phyloP scores from a whole-genome alignment of 1,140 invertebrate genomes.

The Zaprionus gabonicus region DNA sequence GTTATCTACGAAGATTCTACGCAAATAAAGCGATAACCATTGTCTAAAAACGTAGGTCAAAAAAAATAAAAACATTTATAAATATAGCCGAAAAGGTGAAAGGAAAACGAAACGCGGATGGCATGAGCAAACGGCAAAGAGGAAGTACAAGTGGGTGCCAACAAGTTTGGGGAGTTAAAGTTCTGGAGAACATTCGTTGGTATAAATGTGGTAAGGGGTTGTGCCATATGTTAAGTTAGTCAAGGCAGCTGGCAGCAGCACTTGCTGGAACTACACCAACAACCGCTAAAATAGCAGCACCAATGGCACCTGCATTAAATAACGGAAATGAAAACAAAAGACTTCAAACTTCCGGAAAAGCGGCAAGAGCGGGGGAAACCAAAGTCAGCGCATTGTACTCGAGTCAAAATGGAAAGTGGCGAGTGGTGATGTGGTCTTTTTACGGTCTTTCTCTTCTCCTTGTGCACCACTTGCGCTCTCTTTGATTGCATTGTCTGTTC shows the following conservation, averaged over 20 bases:
- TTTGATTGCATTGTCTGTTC: conserved; percentile 70
- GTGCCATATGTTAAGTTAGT: conserved; percentile 74
- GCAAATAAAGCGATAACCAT: conserved; percentile 80
- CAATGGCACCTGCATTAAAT: conserved; percentile 76
- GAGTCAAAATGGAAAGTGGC: conserved; percentile 72
- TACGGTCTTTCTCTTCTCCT: conserved; percentile 6
- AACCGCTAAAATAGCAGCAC: conserved; percentile 38
- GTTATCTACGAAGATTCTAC: conserved; percentile 35
- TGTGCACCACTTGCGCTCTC: conserved; percentile 17
- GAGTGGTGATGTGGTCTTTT: conserved; percentile 72
- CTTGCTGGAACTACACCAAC: conserved; percentile 27
- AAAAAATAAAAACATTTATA: conserved; percentile 53
- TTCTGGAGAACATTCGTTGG: conserved; percentile 55
- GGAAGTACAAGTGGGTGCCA: conserved; percentile 63
- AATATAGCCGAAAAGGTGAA: conserved; percentile 72
- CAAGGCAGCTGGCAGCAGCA: conserved; percentile 66
- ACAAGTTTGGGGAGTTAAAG: conserved; percentile 73
- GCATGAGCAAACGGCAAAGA: neutral
- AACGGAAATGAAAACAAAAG: conserved; percentile 82
- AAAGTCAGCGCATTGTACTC: conserved; percentile 64
- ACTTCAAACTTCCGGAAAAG: conserved; percentile 73
- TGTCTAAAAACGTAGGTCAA: conserved; percentile 74
- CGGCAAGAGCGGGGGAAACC: conserved; percentile 26
- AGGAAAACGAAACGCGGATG: conserved; percentile 61
- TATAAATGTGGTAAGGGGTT: neutral